Percentiles rank a stretch among this genome's conserved stretches.
Evolutionary conservation across 2,113 vertebrate genomes (phyloP).

Genomic region (Syngnathus scovelli): DNA sequence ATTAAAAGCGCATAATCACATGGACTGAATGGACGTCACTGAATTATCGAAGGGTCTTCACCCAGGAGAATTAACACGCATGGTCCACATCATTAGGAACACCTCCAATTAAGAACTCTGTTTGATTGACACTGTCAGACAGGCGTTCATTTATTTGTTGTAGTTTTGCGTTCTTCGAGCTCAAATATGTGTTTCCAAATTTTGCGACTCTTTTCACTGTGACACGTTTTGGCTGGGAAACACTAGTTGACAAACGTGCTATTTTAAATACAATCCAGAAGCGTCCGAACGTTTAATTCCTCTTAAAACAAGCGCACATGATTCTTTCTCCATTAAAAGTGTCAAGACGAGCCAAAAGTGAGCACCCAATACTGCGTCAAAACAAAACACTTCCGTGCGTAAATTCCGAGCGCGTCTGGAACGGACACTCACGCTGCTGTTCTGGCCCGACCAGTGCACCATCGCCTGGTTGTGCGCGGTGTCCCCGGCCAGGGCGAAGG

Average conservation of each 20-base stretch:
- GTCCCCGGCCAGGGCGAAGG: constrained; percentile 79
- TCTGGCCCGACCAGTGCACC: constrained; percentile 89
- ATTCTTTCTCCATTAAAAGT: neutral
- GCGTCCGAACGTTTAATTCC: neutral
- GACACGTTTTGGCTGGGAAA: neutral
- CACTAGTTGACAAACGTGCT: neutral
- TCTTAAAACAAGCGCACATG: neutral
- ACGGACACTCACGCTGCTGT: constrained; percentile 81
- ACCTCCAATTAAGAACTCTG: neutral
- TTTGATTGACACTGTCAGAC: neutral
- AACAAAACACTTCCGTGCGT: constrained; percentile 51
- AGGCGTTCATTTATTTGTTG: neutral
- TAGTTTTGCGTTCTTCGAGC: neutral
- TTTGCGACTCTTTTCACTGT: too few relatives aligned
- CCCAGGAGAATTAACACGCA: neutral
- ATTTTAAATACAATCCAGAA: neutral
- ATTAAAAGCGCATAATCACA: constrained; percentile 3
- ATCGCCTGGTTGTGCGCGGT: constrained; percentile 75
- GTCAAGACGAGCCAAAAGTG: neutral
- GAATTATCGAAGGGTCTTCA: neutral
- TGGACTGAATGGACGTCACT: too few relatives aligned
- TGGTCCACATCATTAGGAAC: neutral
- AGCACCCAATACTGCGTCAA: constrained; percentile 53
- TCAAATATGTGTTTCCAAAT: too few relatives aligned
- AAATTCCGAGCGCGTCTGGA: constrained; percentile 35